Conservation (phyloP, 2,797 vertebrate species). For the Loriculus beryllinus region DNA sequence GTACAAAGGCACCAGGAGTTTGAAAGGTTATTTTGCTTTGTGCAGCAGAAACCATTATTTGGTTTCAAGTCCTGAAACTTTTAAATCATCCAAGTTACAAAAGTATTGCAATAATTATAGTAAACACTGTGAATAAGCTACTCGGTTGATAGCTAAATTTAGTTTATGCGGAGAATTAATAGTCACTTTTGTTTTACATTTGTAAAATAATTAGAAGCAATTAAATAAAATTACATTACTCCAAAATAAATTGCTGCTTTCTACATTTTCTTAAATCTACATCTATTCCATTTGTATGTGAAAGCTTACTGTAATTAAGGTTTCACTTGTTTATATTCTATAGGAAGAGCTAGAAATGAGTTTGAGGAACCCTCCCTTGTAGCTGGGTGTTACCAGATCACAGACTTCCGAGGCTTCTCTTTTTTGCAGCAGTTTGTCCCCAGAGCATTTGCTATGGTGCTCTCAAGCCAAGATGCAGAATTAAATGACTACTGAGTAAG, state of each 20-base stretch:
- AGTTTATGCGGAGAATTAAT: slow-evolving; percentile 39
- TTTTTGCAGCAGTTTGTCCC: neutral
- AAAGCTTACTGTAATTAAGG: slow-evolving; percentile 7
- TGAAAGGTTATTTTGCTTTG: slow-evolving; percentile 64
- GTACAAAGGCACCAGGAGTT: slow-evolving; percentile 41
- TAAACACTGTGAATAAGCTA: slow-evolving; percentile 39
- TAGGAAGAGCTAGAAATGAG: neutral
- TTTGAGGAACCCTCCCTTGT: neutral
- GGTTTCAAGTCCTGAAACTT: slow-evolving; percentile 41
- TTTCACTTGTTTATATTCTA: neutral
- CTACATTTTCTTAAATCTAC: neutral
- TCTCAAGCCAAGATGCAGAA: neutral
- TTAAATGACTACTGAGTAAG: neutral
- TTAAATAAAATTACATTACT: slow-evolving; percentile 43
- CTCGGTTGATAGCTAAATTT: slow-evolving; percentile 39
- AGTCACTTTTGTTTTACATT: slow-evolving; percentile 47
- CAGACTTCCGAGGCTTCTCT: neutral
- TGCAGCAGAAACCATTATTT: slow-evolving; percentile 59
- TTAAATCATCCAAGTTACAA: slow-evolving; percentile 33
- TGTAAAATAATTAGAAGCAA: slow-evolving; percentile 47
- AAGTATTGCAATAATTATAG: slow-evolving; percentile 58
- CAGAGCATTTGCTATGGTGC: neutral
- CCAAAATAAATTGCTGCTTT: slow-evolving; percentile 41
- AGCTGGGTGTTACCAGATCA: neutral
- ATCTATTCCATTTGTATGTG: neutral